These are phyloP conservation scores for Dendronephthya gigantea DNA, from an alignment of 64 coral and sea anemone genomes.

Conservation along the genomic window DNA sequence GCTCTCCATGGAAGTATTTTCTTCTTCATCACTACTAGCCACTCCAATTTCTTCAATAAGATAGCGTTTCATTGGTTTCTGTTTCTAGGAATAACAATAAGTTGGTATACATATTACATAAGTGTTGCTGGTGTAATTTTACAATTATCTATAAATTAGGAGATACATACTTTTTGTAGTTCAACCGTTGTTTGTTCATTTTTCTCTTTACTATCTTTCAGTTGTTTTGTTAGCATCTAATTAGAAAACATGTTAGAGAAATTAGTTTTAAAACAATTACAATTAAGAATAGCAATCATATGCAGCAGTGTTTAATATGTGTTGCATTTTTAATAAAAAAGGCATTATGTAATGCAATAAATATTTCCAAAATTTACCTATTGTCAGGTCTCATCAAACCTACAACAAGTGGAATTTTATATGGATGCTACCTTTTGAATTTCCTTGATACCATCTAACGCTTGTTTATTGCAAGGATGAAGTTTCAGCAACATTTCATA, in stretches of 20 bases:
- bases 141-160: no score
- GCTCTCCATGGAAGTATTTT: neutral
- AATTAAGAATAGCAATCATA: neutral
- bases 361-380: no score
- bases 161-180: neutral
- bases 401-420: neutral
- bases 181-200: neutral
- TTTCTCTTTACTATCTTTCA: neutral
- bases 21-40: slow-evolving; percentile 39
- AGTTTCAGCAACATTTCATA: slow-evolving; percentile 50
- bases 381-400: no score
- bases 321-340: no score
- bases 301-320: neutral
- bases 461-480: slow-evolving; percentile 84
- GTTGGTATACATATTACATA: neutral
- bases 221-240: neutral
- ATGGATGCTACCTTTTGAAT: slow-evolving; percentile 59
- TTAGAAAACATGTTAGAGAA: neutral
- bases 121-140: no score
- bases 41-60: slow-evolving; percentile 52
- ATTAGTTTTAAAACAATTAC: neutral
- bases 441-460: slow-evolving; percentile 56
- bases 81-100: slow-evolving; percentile 33
- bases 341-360: no score
- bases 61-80: slow-evolving; percentile 58